These are phyloP conservation scores for Amyelois transitella DNA, from an alignment of 1,140 invertebrate species.

Conservation along the genomic window DNA sequence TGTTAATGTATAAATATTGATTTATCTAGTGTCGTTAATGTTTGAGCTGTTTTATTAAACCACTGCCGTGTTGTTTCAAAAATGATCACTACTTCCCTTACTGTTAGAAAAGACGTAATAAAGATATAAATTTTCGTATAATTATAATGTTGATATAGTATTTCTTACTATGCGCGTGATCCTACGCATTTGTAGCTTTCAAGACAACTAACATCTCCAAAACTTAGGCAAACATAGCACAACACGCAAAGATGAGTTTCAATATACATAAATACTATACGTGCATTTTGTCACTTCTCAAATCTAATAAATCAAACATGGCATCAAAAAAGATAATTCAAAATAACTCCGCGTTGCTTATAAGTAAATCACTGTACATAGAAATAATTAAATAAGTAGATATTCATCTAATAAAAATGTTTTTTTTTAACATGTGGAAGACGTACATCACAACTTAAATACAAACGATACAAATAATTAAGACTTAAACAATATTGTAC, in stretches of 20 bases:
- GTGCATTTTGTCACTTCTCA: neutral
- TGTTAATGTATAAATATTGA: conserved; percentile 63
- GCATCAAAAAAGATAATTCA: conserved; percentile 38
- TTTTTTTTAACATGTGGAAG: conserved; percentile 61
- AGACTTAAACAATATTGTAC: conserved; percentile 38
- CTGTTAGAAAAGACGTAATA: conserved; percentile 8
- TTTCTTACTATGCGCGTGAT: no score
- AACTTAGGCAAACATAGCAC: neutral
- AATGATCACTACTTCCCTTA: conserved; percentile 31
- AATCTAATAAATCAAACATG: conserved; percentile 26
- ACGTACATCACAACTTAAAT: conserved; percentile 72
- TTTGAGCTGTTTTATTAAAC: conserved; percentile 65
- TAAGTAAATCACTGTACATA: conserved; percentile 56
- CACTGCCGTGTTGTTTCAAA: conserved; percentile 25
- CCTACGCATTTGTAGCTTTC: no score
- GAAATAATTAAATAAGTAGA: conserved; percentile 60
- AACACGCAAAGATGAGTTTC: conserved; percentile 10
- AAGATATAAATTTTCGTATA: conserved; percentile 8
- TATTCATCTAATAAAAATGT: conserved; percentile 57
- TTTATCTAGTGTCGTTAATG: conserved; percentile 68
- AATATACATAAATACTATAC: neutral
- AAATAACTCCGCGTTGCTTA: conserved; percentile 34
- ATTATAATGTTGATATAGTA: conserved; percentile 14
- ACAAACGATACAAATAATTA: conserved; percentile 50
- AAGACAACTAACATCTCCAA: neutral